Conservation (phyloP, 2,113 vertebrate species). For the Lichenostomus cassidix region DNA sequence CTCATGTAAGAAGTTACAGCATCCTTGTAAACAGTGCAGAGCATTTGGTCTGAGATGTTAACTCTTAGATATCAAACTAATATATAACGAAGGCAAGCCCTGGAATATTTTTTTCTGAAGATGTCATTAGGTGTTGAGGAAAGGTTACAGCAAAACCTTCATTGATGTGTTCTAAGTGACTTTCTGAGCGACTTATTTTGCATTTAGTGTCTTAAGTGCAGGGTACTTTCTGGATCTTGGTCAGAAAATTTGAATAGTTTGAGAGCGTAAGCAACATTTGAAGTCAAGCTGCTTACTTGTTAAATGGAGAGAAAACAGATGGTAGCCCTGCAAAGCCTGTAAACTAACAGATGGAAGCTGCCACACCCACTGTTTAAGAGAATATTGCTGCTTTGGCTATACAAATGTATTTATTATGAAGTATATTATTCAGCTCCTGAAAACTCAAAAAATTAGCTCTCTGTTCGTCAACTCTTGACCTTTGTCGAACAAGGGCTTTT, state of each 20-base stretch:
- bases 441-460: not conserved
- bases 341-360: slow-evolving; percentile 59
- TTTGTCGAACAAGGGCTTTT: not conserved
- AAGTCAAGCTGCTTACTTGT: slow-evolving; percentile 31
- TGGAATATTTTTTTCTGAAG: not conserved
- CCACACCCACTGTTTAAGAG: slow-evolving; percentile 24
- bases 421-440: not conserved
- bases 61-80: not conserved
- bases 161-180: not conserved
- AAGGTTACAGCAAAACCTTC: not conserved
- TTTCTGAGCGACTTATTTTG: not conserved
- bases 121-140: not conserved
- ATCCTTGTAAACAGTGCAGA: not conserved
- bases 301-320: slow-evolving; percentile 42
- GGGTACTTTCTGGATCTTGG: not conserved
- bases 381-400: slow-evolving; percentile 15
- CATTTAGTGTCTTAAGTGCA: not conserved
- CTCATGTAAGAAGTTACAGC: not conserved
- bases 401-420: not conserved
- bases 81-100: not conserved
- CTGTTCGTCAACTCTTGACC: not conserved
- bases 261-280: not conserved
- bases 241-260: not conserved
- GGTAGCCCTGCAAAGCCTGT: slow-evolving; percentile 41
- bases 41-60: not conserved